These are phyloP conservation scores for Macaria notata DNA, from an alignment of 2,888 invertebrate genomes.

Conservation along the genomic window DNA sequence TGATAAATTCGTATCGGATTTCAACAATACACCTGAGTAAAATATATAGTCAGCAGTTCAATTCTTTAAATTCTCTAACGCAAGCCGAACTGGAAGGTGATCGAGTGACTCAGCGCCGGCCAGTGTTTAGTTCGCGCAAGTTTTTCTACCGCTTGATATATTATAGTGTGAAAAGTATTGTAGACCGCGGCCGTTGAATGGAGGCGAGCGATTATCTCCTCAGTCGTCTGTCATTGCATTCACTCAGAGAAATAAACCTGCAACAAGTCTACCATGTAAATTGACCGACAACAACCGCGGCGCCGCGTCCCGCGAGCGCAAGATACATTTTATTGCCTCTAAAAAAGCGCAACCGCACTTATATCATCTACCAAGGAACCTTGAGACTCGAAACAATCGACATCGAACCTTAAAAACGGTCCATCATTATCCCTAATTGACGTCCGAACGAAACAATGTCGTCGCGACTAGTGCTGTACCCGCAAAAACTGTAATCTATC, in stretches of 20 bases:
- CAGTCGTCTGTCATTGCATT: constrained; percentile 12
- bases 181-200: constrained; percentile 3
- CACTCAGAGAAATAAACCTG: constrained; percentile 17
- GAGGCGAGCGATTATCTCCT: constrained; percentile 14
- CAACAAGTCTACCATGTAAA: constrained; percentile 30
- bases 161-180: constrained; percentile 7
- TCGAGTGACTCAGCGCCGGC: background rate
- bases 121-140: background rate
- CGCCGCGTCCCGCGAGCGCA: constrained; percentile 25
- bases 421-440: constrained; percentile 79
- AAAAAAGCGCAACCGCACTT: constrained; percentile 29
- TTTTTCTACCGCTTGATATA: constrained; percentile 5
- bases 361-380: constrained; percentile 41
- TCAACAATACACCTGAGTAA: too few relatives aligned
- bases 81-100: background rate
- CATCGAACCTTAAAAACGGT: constrained; percentile 53
- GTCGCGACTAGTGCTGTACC: constrained; percentile 57
- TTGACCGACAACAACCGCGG: constrained; percentile 22
- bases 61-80: too few relatives aligned
- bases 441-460: constrained; percentile 68
- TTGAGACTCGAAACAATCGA: constrained; percentile 51
- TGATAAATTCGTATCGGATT: too few relatives aligned
- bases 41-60: too few relatives aligned
- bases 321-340: constrained; percentile 25
- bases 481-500: constrained; percentile 75